Evolutionary conservation across 2,888 invertebrate genomes (phyloP), one percentile per base, ranked within the genome.

Genomic region (Coelinius sp.): DNA sequence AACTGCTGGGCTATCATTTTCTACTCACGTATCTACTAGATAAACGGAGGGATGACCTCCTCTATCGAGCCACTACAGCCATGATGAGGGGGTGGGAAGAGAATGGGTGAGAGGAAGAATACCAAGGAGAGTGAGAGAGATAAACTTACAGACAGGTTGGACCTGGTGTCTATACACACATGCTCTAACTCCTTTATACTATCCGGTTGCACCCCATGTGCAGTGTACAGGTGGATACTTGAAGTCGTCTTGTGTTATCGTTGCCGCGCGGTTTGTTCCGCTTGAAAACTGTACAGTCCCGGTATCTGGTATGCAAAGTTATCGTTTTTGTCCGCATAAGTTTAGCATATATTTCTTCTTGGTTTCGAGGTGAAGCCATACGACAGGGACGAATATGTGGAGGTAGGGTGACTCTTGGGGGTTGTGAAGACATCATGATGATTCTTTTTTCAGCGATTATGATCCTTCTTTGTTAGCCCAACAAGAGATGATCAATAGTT

Each of bases 321-420:
- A 81, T 81, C 77, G 81, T 52, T 68, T 70, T 41, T 31, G 27
- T 70, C 78, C 75, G 82, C 78, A 81, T 81, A 83, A 81, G 76
- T 80, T 82, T 81, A 81, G 78, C 83, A 83, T 82, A 83, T 77
- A 81, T 82, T 82, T 80, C 82, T 82, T 79, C 82, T 82, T 79
- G 83, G 78, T 82, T 82, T 82, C 76, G 6, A 14, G 78, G 77
- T 59, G 72, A 75, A 77, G 73, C 73, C 69, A 14, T 49, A 68
- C 31, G 64, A 46, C 68, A 17, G 64, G n/a, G 41, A 35, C 24
- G 68, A 31, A 49, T 12, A 64, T 24, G 59, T 31, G 49, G 27
- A 62, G 35, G 14, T 12, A 4, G 22, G 49, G n/a, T 52, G 35
- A 52, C 14, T 17, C 14, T 17, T 17, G 20, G 20, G 20, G 46